Evolutionary conservation across 2,888 invertebrate genomes (phyloP), one percentile per base, ranked within the genome.

Genomic region (Lithodes maja): DNA sequence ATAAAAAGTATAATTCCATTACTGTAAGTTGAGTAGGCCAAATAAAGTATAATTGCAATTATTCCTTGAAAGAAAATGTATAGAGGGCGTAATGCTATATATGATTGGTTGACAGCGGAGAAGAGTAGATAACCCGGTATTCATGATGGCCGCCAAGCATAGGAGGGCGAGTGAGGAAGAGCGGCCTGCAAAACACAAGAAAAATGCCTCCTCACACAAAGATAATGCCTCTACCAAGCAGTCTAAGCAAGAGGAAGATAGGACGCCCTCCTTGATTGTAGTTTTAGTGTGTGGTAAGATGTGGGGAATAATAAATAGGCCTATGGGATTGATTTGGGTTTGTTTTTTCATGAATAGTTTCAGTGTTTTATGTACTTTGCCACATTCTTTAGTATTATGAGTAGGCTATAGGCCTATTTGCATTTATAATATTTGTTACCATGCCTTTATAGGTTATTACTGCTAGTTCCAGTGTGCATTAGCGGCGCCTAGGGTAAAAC

Each of bases 131-230:
- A 71, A 9, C 71, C 71, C 71, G 17, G 15, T n/a, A 53, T 79
- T n/a, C 83, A 86, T 86, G 80, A 87, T 87, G 87, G 87, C 87
- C 68, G 87, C 83, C 2, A 87, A 87, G 74, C 87, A 87, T 61
- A 61, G 87, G 9, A 61, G 83, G 50, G 17, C 17, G 1, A 61
- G 77, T 15, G 87, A 87, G 33, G 87, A 87, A 50, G 83, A 83
- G 49, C 53, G 83, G 49, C 55, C 68, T 9, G 5, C 52, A 0
- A 87, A 83, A 50, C 54, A 61, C 68, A 87, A 68, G 87, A 87
- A 87, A 79, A 75, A 82, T 81, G 68, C 77, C 2, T 33, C 33
- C 17, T 49, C 75, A 2, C 87, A 77, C 74, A 83, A 52, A 53
- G 83, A 83, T 33, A 78, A 83, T 68, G 68, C 50, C 0, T 17